Conservation (phyloP, 2,888 invertebrate genomes). For the Priapulus caudatus region DNA sequence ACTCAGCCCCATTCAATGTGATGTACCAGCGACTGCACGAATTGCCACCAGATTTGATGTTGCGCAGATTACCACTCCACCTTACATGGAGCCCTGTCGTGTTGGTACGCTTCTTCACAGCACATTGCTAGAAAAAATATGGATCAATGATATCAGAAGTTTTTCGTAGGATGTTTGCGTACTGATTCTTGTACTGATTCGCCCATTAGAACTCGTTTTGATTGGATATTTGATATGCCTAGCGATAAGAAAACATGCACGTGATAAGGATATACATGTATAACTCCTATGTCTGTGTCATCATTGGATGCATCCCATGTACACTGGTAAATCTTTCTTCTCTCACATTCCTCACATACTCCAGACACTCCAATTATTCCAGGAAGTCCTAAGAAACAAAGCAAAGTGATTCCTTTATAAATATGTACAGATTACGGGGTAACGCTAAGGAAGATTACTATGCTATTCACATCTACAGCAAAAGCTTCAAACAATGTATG, state of each 20-base stretch:
- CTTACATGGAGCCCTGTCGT: background rate
- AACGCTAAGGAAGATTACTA: too few relatives aligned
- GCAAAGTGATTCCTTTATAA: too few relatives aligned
- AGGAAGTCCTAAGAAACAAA: too few relatives aligned
- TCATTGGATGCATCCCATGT: background rate
- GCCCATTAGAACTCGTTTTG: too few relatives aligned
- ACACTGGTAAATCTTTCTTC: background rate
- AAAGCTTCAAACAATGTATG: too few relatives aligned
- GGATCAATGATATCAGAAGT: too few relatives aligned
- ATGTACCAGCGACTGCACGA: conserved; percentile 1
- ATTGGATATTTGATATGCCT: too few relatives aligned
- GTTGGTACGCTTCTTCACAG: background rate
- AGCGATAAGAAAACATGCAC: too few relatives aligned
- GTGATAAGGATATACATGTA: background rate
- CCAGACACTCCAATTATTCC: background rate
- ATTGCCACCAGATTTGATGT: background rate
- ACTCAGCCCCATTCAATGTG: background rate
- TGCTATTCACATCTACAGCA: too few relatives aligned
- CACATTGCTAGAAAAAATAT: conserved; percentile 1
- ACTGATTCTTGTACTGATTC: too few relatives aligned
- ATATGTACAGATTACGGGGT: too few relatives aligned
- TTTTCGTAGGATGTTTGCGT: too few relatives aligned
- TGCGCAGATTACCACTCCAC: background rate
- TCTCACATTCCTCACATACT: background rate
- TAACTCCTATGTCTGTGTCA: background rate